These are phyloP conservation scores for Gastrophryne carolinensis DNA, from an alignment of 2,797 vertebrate species.

Conservation along the genomic window DNA sequence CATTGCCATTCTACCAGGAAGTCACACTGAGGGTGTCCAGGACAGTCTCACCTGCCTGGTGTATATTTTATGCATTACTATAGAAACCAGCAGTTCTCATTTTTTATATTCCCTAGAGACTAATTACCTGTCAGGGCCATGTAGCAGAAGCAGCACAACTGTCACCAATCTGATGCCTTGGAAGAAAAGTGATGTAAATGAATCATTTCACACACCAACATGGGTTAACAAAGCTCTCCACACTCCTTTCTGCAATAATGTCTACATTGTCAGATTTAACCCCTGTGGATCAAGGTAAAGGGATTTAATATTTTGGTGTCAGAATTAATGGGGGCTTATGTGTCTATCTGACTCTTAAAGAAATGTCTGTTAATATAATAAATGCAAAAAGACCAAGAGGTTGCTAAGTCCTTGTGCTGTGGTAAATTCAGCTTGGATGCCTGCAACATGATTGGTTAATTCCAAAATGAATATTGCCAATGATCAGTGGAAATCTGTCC, in stretches of 20 bases:
- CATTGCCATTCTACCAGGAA: constrained; percentile 12
- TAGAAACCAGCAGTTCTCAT: constrained; percentile 42
- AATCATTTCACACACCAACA: constrained; percentile 27
- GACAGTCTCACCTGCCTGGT: constrained; percentile 27
- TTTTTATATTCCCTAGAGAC: constrained; percentile 44
- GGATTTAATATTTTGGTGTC: no score
- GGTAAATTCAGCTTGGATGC: no score
- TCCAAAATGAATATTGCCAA: no score
- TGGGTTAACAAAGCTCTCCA: constrained; percentile 26
- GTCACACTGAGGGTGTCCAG: constrained; percentile 38
- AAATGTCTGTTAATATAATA: no score
- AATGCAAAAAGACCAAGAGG: no score
- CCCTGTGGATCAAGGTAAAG: not conserved
- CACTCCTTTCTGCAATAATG: not conserved
- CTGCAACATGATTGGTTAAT: no score
- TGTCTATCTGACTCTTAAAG: no score
- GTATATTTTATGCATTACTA: constrained; percentile 43
- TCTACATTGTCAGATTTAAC: constrained; percentile 11
- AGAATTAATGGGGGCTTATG: no score
- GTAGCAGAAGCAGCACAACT: constrained; percentile 46
- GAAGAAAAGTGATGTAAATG: constrained; percentile 45
- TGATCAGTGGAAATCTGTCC: no score
- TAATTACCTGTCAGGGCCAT: constrained; percentile 45
- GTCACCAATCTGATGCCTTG: constrained; percentile 32
- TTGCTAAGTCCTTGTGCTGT: no score